Conservation (phyloP, 2,113 vertebrate species). For the Tetrao urogallus region DNA sequence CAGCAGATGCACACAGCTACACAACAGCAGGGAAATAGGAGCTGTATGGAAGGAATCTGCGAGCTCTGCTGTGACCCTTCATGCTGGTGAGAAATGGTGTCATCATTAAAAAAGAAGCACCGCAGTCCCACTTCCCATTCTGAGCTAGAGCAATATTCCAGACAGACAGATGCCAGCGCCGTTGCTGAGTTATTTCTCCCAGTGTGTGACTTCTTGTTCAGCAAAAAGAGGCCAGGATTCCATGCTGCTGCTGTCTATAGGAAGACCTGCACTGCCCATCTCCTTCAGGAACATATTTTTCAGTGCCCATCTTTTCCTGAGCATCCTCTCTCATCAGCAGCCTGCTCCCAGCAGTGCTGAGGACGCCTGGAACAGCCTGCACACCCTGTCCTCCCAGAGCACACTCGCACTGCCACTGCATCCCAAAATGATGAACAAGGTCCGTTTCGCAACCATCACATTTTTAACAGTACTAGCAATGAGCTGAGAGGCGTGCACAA, state of each 20-base stretch:
- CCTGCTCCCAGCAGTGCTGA: not conserved
- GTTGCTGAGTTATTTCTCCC: not conserved
- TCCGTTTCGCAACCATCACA: fast-evolving
- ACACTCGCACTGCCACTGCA: not conserved
- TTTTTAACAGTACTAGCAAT: not conserved
- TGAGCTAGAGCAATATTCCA: not conserved
- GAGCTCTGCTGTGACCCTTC: not conserved
- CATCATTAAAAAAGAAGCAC: not conserved
- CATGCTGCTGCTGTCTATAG: fast-evolving
- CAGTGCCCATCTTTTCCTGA: not conserved
- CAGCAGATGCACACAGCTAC: not conserved
- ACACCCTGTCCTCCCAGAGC: fast-evolving
- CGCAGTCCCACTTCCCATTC: not conserved
- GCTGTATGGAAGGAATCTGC: fast-evolving
- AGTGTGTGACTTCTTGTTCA: not conserved
- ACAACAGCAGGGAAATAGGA: not conserved
- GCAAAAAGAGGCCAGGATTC: not conserved
- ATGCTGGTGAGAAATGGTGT: not conserved
- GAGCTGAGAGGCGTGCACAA: not conserved
- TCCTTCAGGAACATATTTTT: not conserved
- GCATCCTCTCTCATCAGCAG: not conserved
- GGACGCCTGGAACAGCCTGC: not conserved
- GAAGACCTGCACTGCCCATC: not conserved
- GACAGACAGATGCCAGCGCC: not conserved
- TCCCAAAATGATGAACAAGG: fast-evolving